Evolutionary conservation across 2,113 vertebrate species (phyloP).

Genomic region (Silurus asotus): DNA sequence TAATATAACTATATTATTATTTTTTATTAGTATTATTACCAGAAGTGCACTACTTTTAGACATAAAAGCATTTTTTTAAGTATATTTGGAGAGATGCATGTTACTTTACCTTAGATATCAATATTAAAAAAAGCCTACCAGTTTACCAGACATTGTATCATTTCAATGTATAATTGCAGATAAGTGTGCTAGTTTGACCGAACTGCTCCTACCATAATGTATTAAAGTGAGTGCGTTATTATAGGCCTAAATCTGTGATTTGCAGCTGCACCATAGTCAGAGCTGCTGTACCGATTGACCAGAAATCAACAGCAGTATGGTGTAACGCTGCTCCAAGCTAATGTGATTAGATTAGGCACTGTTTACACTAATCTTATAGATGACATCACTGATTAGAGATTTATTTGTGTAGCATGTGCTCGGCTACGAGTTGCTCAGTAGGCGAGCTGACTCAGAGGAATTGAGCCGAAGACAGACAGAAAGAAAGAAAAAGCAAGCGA

Average conservation of each 20-base stretch:
- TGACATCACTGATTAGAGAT: slow-evolving; percentile 34
- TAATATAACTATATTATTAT: too few species aligned
- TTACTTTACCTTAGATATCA: neutral
- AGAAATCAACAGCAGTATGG: neutral
- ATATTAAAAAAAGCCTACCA: too few species aligned
- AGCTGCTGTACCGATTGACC: neutral
- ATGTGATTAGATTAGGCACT: slow-evolving; percentile 1
- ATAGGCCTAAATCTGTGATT: neutral
- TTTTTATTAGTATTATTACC: too few species aligned
- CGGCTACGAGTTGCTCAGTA: neutral
- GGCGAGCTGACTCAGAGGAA: slow-evolving; percentile 10
- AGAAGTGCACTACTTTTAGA: neutral
- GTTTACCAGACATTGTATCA: too few species aligned
- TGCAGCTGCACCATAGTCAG: neutral
- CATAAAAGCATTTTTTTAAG: neutral
- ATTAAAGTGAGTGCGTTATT: neutral
- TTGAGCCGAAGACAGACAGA: slow-evolving; percentile 12
- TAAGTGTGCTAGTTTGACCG: neutral
- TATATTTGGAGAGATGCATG: neutral
- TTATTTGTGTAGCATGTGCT: slow-evolving; percentile 8
- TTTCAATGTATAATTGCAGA: neutral
- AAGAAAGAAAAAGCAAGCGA: neutral
- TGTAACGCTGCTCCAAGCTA: neutral
- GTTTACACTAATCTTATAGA: slow-evolving; percentile 23
- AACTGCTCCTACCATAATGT: neutral